Base-by-base conservation (phyloP, 2,888 invertebrate species). In the Apamea sordens region DNA sequence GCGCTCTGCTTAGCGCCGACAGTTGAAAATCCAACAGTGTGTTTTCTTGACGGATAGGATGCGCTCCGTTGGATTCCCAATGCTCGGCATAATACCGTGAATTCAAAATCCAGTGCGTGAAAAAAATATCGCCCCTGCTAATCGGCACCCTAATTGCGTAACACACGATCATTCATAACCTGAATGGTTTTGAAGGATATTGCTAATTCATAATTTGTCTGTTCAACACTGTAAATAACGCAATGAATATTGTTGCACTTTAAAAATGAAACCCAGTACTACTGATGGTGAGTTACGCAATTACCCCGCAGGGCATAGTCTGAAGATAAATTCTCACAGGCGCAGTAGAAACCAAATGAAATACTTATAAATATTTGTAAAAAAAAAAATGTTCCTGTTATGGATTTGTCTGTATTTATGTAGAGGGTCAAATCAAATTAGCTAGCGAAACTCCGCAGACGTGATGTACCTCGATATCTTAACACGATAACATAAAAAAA, bases 361-460 rank as follows among this genome's bases (percentile, higher is more conserved):
- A 80, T 82, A 87, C 85, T 75, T n/a, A n/a, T n/a, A 89, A 85
- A 88, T 88, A 82, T 91, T 86, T 86, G 85, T 88, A 87, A 89
- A 89, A 32, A 89, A 32, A 32, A 82, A 90, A 91, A 93, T 92
- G 95, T 96, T 95, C 95, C 95, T 96, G 93, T 91, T 92, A 93
- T 84, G 95, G 95, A 96, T 95, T 96, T 95, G 95, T 95, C 75
- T 90, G 80, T 93, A 93, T 91, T 89, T 88, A 91, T 79, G 73
- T 86, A 13, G n/a, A 59, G 56, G 56, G 11, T 59, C n/a, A 59
- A 59, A 59, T 21, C n/a, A 59, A 24, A 59, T 59, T n/a, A n/a
- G 56, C 56, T 56, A 56, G 56, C 11, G 4, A n/a, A n/a, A 59
- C n/a, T 5, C 56, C 56, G 11, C 56, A 11, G 24, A 24, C 56